Percentiles rank a stretch among this genome's conserved stretches.
These are phyloP conservation scores for Prunella fulvescens DNA, from an alignment of 2,113 vertebrate genomes.

Conservation along the genomic window DNA sequence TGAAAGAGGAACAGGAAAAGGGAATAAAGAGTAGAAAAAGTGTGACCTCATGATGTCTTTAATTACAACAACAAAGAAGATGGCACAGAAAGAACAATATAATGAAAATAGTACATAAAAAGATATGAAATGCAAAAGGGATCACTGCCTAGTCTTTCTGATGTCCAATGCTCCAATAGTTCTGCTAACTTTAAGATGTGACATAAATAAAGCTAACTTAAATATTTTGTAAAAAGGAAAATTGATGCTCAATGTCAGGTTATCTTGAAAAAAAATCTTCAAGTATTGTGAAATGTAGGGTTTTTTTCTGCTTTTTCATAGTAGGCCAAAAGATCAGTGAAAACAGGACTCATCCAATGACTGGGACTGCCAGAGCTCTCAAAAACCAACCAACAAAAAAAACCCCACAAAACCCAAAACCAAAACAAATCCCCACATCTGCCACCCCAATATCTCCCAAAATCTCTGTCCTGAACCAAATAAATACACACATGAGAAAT, in stretches of 20 bases:
- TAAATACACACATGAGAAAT: not conserved
- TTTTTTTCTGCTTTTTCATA: not conserved
- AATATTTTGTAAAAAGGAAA: not conserved
- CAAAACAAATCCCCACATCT: not conserved
- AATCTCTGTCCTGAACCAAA: not conserved
- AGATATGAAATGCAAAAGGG: not conserved
- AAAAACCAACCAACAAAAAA: not conserved
- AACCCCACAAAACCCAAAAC: accelerated
- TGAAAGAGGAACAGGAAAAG: not conserved
- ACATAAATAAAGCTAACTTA: not conserved
- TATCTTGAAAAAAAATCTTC: not conserved
- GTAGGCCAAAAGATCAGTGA: not conserved
- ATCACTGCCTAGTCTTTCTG: not conserved
- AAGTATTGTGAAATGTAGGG: not conserved
- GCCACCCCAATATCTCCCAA: too few relatives aligned
- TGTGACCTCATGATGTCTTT: not conserved
- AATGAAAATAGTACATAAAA: not conserved
- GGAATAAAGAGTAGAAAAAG: not conserved
- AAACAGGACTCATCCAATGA: not conserved
- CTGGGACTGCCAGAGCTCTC: not conserved
- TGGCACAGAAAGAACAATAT: not conserved
- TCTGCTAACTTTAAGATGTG: not conserved
- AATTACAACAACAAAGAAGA: not conserved
- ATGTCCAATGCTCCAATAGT: not conserved
- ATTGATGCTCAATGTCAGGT: accelerated